phyloP scores from a whole-genome alignment of 2,797 vertebrate species.

The Cheirogaleus major region DNA sequence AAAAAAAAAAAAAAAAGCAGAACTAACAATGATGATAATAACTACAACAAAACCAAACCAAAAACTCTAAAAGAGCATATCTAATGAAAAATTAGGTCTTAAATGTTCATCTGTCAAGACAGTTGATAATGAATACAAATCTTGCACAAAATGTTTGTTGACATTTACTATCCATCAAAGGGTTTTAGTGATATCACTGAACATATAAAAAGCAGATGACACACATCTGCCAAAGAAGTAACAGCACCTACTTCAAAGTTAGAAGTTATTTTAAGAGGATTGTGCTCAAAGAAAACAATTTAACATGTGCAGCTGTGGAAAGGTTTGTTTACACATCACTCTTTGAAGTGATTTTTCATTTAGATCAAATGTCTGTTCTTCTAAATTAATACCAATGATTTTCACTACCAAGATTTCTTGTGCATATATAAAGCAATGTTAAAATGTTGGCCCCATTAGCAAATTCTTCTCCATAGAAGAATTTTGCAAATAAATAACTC shows the following conservation, averaged over 20 bases:
- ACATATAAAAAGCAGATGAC: slow-evolving; percentile 31
- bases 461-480: neutral
- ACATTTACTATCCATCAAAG: neutral
- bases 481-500: slow-evolving; percentile 34
- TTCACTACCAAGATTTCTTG: slow-evolving; percentile 11
- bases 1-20: neutral
- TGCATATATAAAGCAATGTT: neutral
- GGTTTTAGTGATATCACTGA: slow-evolving; percentile 39
- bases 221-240: neutral
- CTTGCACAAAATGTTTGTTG: slow-evolving; percentile 1
- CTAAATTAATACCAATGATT: slow-evolving; percentile 43
- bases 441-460: neutral
- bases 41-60: neutral
- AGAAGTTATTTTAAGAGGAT: slow-evolving; percentile 28
- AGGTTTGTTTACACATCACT: neutral
- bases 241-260: slow-evolving; percentile 47
- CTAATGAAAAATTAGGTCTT: slow-evolving; percentile 10
- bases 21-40: neutral
- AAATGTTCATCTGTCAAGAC: neutral
- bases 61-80: neutral
- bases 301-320: neutral
- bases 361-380: slow-evolving; percentile 8
- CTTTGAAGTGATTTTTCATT: slow-evolving; percentile 59
- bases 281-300: slow-evolving; percentile 55
- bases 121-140: neutral